phyloP scores from a whole-genome alignment of 2,888 invertebrate genomes.

The Standfussiana lucernea region DNA sequence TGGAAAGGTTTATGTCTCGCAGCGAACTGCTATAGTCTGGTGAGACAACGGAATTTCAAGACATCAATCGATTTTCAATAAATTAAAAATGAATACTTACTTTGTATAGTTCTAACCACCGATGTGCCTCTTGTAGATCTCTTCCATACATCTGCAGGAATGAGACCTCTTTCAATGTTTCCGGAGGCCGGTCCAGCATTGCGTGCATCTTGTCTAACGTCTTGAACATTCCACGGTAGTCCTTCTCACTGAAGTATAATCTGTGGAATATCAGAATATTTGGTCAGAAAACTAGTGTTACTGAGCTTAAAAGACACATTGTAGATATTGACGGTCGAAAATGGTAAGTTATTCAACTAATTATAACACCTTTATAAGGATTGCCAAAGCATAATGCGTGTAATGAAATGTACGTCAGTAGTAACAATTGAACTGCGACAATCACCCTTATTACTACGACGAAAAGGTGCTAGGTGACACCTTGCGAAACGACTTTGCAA shows the following conservation, averaged over 20 bases:
- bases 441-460: neutral
- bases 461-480: neutral
- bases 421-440: neutral
- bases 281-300: neutral
- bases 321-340: neutral
- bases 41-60: neutral
- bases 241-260: slow-evolving; percentile 98
- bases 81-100: slow-evolving; percentile 69
- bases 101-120: slow-evolving; percentile 98
- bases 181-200: slow-evolving; percentile 97
- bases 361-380: neutral
- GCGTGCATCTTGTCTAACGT: slow-evolving; percentile 98
- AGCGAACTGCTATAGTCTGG: neutral
- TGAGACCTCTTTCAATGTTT: slow-evolving; percentile 98
- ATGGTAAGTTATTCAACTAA: neutral
- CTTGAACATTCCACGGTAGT: slow-evolving; percentile 98
- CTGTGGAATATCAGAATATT: slow-evolving; percentile 79
- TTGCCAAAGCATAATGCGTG: neutral
- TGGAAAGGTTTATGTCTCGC: neutral
- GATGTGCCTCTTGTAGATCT: slow-evolving; percentile 97
- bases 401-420: neutral
- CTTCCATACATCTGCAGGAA: slow-evolving; percentile 99
- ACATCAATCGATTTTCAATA: neutral
- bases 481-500: neutral
- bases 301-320: no score